Percentiles rank a stretch among this genome's conserved stretches.
phyloP scores from a whole-genome alignment of 2,797 vertebrate genomes.

The Limnodromus scolopaceus region DNA sequence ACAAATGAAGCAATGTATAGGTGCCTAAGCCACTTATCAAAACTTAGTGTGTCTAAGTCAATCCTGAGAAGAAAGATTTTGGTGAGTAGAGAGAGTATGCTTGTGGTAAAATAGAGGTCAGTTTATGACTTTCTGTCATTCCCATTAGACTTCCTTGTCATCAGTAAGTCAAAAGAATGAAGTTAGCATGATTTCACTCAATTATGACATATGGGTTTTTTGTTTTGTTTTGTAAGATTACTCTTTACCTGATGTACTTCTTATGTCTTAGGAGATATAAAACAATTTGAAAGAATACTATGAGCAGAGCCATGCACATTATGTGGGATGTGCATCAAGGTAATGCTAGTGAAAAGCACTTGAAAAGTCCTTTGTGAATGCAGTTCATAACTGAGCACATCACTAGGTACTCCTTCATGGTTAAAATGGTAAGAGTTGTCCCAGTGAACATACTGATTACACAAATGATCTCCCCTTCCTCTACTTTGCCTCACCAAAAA shows the following conservation, averaged over 20 bases:
- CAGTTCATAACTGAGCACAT: background rate
- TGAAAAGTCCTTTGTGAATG: background rate
- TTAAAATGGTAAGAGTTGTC: background rate
- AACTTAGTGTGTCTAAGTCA: background rate
- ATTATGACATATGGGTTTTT: rapidly evolving
- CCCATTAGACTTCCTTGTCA: background rate
- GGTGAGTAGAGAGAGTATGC: background rate
- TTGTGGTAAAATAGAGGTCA: background rate
- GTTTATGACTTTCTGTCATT: background rate
- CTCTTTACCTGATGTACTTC: background rate
- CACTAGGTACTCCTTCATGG: background rate
- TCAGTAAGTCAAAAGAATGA: background rate
- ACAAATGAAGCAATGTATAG: background rate
- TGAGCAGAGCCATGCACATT: background rate
- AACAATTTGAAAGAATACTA: background rate
- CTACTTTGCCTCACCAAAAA: too few relatives aligned
- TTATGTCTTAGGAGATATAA: background rate
- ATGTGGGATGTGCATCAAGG: background rate
- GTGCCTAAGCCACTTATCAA: background rate
- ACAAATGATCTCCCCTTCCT: background rate
- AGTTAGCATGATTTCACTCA: background rate
- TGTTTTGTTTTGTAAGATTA: background rate
- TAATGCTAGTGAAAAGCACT: background rate
- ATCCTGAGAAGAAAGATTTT: background rate
- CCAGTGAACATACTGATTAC: background rate